These are phyloP conservation scores for Philopotamus ludificatus DNA, from an alignment of 1,140 invertebrate genomes.

Conservation along the genomic window DNA sequence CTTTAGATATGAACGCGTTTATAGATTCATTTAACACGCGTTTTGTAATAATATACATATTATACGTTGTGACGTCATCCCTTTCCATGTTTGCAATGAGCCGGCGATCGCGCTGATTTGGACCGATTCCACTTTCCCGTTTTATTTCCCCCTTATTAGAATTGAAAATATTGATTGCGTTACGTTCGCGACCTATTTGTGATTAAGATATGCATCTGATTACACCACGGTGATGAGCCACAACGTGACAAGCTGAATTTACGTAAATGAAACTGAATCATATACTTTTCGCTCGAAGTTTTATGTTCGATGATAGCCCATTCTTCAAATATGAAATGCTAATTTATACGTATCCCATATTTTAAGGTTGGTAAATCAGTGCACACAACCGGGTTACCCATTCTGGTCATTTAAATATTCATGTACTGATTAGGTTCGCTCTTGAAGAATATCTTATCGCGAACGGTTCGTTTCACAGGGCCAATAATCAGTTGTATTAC, in stretches of 20 bases:
- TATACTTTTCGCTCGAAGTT: background rate
- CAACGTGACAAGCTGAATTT: background rate
- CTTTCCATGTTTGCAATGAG: too few relatives aligned
- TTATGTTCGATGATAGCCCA: background rate
- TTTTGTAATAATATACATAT: too few relatives aligned
- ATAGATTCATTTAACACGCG: too few relatives aligned
- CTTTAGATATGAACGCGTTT: too few relatives aligned
- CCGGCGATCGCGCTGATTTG: too few relatives aligned
- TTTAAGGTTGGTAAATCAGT: background rate
- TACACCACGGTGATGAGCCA: background rate
- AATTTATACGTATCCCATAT: constrained; percentile 6
- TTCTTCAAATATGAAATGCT: background rate
- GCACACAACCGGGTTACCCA: background rate
- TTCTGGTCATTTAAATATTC: constrained; percentile 15
- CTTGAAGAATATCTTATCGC: background rate
- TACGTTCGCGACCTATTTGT: background rate
- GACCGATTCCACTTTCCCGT: too few relatives aligned
- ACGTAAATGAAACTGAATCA: background rate
- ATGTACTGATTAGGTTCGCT: background rate
- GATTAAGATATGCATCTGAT: background rate
- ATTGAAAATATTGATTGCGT: too few relatives aligned
- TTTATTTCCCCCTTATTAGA: too few relatives aligned
- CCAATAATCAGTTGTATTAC: too few relatives aligned
- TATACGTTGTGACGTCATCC: too few relatives aligned
- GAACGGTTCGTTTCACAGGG: too few relatives aligned